Conservation (phyloP, 2,113 vertebrate species). For the Serinus canaria region DNA sequence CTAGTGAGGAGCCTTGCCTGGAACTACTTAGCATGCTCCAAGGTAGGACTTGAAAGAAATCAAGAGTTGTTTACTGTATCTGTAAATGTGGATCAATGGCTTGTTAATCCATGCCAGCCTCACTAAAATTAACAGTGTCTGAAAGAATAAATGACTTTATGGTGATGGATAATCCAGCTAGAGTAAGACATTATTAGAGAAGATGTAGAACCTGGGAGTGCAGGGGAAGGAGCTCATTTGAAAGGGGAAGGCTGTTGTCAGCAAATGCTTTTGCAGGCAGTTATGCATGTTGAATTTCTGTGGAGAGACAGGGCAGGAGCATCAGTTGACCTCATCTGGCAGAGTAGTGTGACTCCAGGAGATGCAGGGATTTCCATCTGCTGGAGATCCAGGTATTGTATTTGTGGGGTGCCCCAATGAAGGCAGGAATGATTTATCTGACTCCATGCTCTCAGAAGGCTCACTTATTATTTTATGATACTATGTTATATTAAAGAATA, state of each 20-base stretch:
- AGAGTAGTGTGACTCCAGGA: neutral
- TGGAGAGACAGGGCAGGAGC: neutral
- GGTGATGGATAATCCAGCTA: slow-evolving; percentile 27
- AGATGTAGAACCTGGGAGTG: neutral
- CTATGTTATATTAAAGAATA: no score
- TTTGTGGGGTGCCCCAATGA: no score
- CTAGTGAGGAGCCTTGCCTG: fast-evolving
- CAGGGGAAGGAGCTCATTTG: neutral
- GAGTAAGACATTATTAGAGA: neutral
- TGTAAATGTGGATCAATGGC: slow-evolving; percentile 30
- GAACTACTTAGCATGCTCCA: neutral
- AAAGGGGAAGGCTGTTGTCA: neutral
- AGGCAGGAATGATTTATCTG: no score
- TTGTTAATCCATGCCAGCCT: slow-evolving; percentile 46
- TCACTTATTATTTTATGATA: no score
- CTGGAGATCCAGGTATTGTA: neutral
- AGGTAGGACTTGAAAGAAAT: slow-evolving; percentile 1
- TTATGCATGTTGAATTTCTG: neutral
- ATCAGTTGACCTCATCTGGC: neutral
- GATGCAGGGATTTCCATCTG: neutral
- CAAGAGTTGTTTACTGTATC: slow-evolving; percentile 41
- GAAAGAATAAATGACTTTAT: slow-evolving; percentile 29
- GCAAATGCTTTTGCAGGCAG: neutral
- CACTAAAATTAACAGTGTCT: slow-evolving; percentile 46
- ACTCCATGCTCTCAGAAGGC: no score